Percentiles rank a stretch among this genome's conserved stretches.
Conservation (phyloP, 2,113 vertebrate genomes). For the Sarotherodon lohbergeri region DNA sequence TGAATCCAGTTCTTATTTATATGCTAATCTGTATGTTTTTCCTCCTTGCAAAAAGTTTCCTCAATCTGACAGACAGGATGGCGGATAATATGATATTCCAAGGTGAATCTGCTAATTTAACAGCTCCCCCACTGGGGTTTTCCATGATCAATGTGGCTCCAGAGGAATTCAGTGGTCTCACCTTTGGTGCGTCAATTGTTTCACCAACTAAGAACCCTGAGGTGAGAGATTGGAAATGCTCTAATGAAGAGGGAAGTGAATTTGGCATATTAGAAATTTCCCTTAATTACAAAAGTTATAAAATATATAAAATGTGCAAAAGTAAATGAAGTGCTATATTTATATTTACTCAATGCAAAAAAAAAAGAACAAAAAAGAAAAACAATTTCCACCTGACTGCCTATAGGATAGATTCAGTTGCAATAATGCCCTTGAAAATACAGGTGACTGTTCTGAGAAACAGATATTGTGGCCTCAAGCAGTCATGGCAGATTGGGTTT, state of each 20-base stretch:
- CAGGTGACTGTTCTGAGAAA: background rate
- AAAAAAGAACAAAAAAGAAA: too few species aligned
- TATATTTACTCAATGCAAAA: background rate
- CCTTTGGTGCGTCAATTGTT: constrained; percentile 73
- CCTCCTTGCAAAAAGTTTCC: constrained; percentile 67
- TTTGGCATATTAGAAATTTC: background rate
- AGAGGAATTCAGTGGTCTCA: constrained; percentile 72
- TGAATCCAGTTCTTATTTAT: background rate
- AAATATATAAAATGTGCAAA: background rate
- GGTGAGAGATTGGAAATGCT: constrained; percentile 58
- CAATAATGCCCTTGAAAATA: background rate
- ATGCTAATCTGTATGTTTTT: background rate
- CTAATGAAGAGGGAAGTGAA: background rate
- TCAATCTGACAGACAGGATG: constrained; percentile 73
- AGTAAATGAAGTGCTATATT: background rate
- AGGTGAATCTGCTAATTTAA: constrained; percentile 58
- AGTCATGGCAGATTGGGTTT: background rate
- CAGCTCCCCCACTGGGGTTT: constrained; percentile 68
- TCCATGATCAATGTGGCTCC: constrained; percentile 65
- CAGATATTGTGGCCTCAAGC: background rate
- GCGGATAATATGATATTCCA: constrained; percentile 76
- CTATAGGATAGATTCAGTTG: background rate
- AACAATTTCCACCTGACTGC: background rate
- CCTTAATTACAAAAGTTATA: background rate
- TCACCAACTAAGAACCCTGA: constrained; percentile 48